Base-by-base conservation (phyloP, 2,113 vertebrate species). In the Pedionomus torquatus region DNA sequence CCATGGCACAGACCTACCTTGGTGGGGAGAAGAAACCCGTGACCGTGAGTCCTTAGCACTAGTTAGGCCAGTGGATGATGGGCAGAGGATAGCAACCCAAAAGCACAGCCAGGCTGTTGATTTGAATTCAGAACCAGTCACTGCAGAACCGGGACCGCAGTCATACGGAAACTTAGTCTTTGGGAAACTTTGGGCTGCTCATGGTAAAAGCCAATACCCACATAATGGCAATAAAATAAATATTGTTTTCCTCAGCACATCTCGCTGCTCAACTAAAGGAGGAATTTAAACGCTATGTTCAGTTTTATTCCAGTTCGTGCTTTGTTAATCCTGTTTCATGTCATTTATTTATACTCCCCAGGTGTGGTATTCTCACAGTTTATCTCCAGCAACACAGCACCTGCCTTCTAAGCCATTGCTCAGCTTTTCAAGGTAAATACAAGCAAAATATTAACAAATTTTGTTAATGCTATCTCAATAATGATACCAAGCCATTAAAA, bases 51-150 rank as follows among this genome's bases (percentile, higher is more conserved):
- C 43, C 19, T 30, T 5, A 18, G 17, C 11, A 9, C 31, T 41
- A 78, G 10, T 23, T 54, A 65, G 46, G 52, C 2, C 17, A 15
- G 26, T 52, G 3, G 3, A 7, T 17, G 1, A 1, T 23, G 21
- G 64, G 23, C 23, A 28, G 17, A 61, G 31, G 16, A 49, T 2
- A 68, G 44, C 26, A 52, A 55, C 30, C 0, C 2, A 55, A 51
- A 51, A 78, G n/a, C 68, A 74, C 7, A 44, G 20, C 0, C 58
- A 51, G 37, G 15, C 31, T 37, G 41, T 23, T 17, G 6, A 66
- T 83, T 33, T 58, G 3, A 37, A 81, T 65, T 37, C 39, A 60
- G 33, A 83, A 65, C 20, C 33, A 30, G 25, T 41, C 43, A 35
- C 51, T 24, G 4, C 2, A n/a, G 39, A 10, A 10, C 55, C 71